Evolutionary conservation across 2,888 invertebrate genomes (phyloP), one percentile per base, ranked within the genome.

Genomic region (Spisula solida): DNA sequence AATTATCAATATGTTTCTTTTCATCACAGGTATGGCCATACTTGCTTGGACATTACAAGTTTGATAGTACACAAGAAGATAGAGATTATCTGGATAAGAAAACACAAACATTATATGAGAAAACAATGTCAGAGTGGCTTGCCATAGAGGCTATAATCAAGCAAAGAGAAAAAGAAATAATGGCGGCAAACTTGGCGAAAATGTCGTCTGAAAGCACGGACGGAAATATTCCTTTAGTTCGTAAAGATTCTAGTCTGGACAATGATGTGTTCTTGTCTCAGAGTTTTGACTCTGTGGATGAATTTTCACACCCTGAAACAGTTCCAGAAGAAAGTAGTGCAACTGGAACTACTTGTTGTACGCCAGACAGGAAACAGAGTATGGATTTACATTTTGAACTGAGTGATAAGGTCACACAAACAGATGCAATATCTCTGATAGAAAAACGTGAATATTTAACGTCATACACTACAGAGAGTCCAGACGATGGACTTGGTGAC

Each of bases 111-210:
- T 97, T 98, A 89, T 99, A 98, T 94, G 99, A 99, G 96, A 98
- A 98, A 10, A 98, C 98, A 0, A 98, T 99, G 98, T 98, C 99
- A 0, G 99, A 99, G 96, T 99, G 99, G 99, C 96, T 99, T 89
- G 98, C 99, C 0, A 98, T 99, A 0, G 99, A 99, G 96, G 99
- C 99, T 0, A 99, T 99, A 91, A 98, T 99, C 0, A 92, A 95
- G 75, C 97, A 97, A 90, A 91, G 96, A 82, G 97, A 97, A 88
- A 96, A 96, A 90, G 97, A 97, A 92, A 98, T 98, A 78, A 98
- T 98, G 90, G 98, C 98, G 0, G 98, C 98, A 16, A 98, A 98
- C 70, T 98, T 98, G 83, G 98, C 98, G 10, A 98, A 98, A 95
- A 97, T 98, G n/a, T 98, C 98, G 85, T 98, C 98, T 29, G 98